Conservation (phyloP, 2,113 vertebrate species). For the Cairina moschata region DNA sequence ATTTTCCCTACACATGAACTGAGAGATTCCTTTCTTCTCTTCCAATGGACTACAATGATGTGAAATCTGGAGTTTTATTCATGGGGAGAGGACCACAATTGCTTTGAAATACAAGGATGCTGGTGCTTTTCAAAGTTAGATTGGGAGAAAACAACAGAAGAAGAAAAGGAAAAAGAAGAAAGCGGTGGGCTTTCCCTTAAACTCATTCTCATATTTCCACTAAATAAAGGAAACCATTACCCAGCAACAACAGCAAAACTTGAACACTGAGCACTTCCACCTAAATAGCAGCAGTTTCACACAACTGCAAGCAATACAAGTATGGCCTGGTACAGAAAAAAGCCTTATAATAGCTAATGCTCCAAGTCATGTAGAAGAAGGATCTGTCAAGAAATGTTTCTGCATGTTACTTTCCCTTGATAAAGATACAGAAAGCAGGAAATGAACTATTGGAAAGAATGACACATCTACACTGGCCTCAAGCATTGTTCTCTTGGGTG, state of each 20-base stretch:
- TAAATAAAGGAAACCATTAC: neutral
- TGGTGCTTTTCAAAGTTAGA: neutral
- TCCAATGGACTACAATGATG: neutral
- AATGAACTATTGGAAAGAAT: neutral
- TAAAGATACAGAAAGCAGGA: neutral
- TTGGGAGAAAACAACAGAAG: neutral
- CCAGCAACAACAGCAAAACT: rapidly evolving
- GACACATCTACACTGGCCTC: neutral
- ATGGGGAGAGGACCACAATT: neutral
- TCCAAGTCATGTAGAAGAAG: neutral
- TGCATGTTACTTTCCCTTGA: neutral
- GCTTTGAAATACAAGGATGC: neutral
- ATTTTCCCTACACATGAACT: neutral
- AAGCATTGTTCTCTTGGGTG: neutral
- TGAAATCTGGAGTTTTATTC: neutral
- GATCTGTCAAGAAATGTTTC: neutral
- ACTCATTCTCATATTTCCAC: neutral
- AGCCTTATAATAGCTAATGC: neutral
- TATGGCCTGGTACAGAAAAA: neutral
- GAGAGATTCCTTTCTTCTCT: neutral
- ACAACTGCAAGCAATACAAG: neutral
- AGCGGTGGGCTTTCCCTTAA: neutral
- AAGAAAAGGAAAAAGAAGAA: neutral
- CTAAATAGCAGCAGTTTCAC: neutral
- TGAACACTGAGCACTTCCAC: neutral